Evolutionary conservation across 2,113 vertebrate genomes (phyloP), one percentile per base, ranked within the genome.

Genomic region (Zosterops lateralis): DNA sequence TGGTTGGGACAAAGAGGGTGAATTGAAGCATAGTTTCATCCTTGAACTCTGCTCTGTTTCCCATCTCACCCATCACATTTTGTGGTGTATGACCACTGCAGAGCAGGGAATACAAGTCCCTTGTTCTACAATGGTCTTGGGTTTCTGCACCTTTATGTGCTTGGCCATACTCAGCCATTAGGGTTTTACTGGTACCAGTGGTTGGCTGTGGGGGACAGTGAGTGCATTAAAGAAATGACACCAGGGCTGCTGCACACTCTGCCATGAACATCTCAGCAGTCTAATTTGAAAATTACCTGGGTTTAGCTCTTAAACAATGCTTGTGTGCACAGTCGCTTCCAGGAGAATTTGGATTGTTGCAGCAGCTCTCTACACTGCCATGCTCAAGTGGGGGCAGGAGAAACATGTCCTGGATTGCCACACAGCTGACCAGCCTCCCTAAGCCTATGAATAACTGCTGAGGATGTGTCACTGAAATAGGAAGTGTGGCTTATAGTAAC

Each of bases 401-500:
- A 75, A 72, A 50, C 47, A 20, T 32, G 22, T 82, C 74, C 50
- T 38, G 42, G 22, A 56, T 75, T 92, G 89, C 76, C 76, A 85
- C 86, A 76, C 9, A 48, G 75, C 32, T 83, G 65, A 71, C 22
- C 44, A 29, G 22, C 48, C 31, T 68, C 53, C 53, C 31, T 38
- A 22, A 45, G n/a, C 34, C 71, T 66, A n/a, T 84, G 66, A 94
- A 62, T 89, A 94, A 79, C 62, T 57, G 17, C 34, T 38, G 71
- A 31, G 29, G 77, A 84, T 4, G 4, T 72, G 70, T 17, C 74
- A 57, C 67, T 76, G 75, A 80, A 95, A 93, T 58, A 62, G 93
- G 92, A 95, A 95, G 54, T 42, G 82, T 85, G 87, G 36, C 64
- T 90, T 83, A 22, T 29, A 66, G 31, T 40, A 14, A 80, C 93